Conservation (phyloP, 2,797 vertebrate species). For the Enoplosus armatus region DNA sequence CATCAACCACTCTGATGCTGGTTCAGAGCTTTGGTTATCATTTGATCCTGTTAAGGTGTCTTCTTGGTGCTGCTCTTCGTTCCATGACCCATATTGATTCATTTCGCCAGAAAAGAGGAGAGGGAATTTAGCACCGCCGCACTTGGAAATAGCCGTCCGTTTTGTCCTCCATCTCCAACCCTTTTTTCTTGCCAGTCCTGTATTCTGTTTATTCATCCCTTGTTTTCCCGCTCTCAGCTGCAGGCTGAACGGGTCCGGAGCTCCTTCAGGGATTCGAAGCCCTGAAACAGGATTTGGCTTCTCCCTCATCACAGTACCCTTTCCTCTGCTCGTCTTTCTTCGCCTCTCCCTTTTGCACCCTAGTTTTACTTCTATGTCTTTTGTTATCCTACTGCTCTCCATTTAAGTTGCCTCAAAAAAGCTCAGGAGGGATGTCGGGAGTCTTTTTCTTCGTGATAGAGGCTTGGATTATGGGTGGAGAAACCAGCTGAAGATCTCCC, state of each 20-base stretch:
- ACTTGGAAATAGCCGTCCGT: constrained; percentile 67
- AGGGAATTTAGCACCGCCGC: constrained; percentile 51
- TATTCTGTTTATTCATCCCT: constrained; percentile 50
- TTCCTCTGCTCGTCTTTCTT: constrained; percentile 41
- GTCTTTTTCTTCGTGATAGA: constrained; percentile 49
- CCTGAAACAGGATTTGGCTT: constrained; percentile 66
- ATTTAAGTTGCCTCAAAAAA: constrained; percentile 41
- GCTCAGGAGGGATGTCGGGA: constrained; percentile 62
- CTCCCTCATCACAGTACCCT: constrained; percentile 54
- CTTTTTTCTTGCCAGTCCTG: constrained; percentile 32
- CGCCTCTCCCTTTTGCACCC: constrained; percentile 57
- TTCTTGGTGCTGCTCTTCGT: constrained; percentile 46
- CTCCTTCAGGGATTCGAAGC: constrained; percentile 68
- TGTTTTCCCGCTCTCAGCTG: constrained; percentile 55
- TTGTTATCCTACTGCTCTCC: constrained; percentile 37
- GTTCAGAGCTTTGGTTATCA: constrained; percentile 45
- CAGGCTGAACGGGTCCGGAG: constrained; percentile 51
- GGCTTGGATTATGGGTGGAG: constrained; percentile 72
- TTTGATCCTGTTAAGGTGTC: constrained; percentile 61
- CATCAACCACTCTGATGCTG: constrained; percentile 51
- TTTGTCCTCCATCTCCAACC: constrained; percentile 45
- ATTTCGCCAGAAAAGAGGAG: constrained; percentile 52
- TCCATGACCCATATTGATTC: constrained; percentile 70
- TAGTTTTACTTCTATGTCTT: constrained; percentile 42
- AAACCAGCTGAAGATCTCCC: constrained; percentile 70